Evolutionary conservation across 92 coral and sea anemone genomes (phyloP), one percentile per base, ranked within the genome.

Genomic region (Muricea muricata): DNA sequence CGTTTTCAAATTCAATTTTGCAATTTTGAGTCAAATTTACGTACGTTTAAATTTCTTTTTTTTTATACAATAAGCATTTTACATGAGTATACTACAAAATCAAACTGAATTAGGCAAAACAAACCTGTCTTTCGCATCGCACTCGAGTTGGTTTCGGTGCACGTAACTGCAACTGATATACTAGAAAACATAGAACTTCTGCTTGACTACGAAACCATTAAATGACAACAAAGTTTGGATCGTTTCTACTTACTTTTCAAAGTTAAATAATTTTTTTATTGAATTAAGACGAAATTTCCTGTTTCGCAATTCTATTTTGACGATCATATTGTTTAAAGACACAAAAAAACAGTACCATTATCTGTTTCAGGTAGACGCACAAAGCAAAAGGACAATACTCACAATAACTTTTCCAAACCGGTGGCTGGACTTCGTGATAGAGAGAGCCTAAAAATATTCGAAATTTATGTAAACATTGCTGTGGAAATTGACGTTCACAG

Each of bases 131-230:
- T n/a, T 78, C 75, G 75, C 99, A 97, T 30, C 88, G 69, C 28
- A 97, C 89, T 42, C 97, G 81, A 20, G 87, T 90, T 7, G 99
- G 98, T 70, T 92, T 89, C 0, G 99, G 99, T 0, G 99, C 99
- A 46, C 91, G 91, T 50, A 94, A 97, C 80, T 97, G 99, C 46
- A 93, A 86, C 52, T 93, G 88, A 72, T 97, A 97, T 48, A 97
- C 99, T 97, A 45, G 10, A 72, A 60, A 72, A 29, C 20, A 33
- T 34, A 83, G 31, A 50, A 42, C 30, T 29, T 37, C 28, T 23
- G 7, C 0, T 8, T 17, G 52, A 13, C 8, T 76, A 31, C 25
- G 18, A 52, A 18, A 8, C 4, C 17, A 24, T n/a, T 10, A 20
- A 3, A 28, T 32, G 30, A 28, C 13, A 30, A 4, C 7, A 28